Conservation (phyloP, 2,797 vertebrate genomes). For the Sitta carolinensis region DNA sequence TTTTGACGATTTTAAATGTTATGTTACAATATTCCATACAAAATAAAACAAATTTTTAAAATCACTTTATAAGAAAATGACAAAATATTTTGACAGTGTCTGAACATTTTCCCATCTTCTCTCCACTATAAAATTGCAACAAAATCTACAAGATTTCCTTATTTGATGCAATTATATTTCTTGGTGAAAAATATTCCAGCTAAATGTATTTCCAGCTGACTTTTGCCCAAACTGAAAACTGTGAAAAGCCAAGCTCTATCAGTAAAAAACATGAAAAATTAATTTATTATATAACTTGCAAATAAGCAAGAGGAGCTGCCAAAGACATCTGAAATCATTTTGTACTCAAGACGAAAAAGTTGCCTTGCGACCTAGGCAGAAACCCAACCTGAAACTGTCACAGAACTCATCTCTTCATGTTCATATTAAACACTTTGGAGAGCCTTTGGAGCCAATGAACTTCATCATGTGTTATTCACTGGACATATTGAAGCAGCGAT, state of each 20-base stretch:
- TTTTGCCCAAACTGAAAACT: neutral
- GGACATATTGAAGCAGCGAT: neutral
- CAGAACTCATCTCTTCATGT: neutral
- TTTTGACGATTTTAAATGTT: neutral
- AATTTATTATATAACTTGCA: neutral
- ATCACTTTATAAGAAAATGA: neutral
- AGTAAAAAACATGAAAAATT: neutral
- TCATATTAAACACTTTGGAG: neutral
- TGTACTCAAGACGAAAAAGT: neutral
- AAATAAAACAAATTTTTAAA: neutral
- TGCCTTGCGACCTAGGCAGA: neutral
- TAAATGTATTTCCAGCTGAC: neutral
- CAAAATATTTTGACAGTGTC: conserved; percentile 22
- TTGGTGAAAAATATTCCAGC: neutral
- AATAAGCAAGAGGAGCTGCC: neutral
- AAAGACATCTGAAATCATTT: neutral
- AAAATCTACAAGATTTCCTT: neutral
- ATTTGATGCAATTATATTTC: neutral
- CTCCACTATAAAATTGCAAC: neutral
- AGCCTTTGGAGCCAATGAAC: neutral
- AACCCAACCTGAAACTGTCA: neutral
- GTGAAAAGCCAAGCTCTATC: neutral
- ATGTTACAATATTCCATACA: neutral
- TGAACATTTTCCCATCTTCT: neutral
- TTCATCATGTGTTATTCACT: neutral